Evolutionary conservation across 2,113 vertebrate genomes (phyloP).

Genomic region (Abramis brama): DNA sequence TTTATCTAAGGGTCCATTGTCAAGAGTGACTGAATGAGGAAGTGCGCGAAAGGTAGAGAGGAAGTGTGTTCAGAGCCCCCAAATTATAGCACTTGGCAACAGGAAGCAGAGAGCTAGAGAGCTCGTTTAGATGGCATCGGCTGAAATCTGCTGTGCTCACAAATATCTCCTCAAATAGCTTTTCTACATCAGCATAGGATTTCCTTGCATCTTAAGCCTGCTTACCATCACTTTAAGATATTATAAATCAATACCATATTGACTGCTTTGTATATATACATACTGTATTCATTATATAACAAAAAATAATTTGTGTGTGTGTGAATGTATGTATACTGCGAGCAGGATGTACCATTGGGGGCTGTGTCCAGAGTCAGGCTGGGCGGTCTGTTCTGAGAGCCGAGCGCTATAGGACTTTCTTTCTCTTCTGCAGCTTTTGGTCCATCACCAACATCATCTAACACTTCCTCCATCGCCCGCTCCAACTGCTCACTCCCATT

Average conservation of each 20-base stretch:
- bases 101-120: conserved; percentile 68
- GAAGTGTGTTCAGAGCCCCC: conserved; percentile 14
- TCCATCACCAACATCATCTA: conserved; percentile 77
- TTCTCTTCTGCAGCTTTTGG: conserved; percentile 65
- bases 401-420: not conserved
- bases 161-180: no score
- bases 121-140: conserved; percentile 3
- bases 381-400: conserved; percentile 11
- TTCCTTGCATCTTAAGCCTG: no score
- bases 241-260: no score
- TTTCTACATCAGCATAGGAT: no score
- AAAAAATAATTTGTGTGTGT: no score
- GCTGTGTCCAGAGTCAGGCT: conserved; percentile 46
- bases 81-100: conserved; percentile 60
- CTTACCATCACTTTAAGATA: no score
- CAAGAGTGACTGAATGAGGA: conserved; percentile 27
- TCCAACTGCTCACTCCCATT: conserved; percentile 90
- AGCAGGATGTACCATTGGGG: conserved; percentile 56
- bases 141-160: not conserved
- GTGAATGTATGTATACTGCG: not conserved
- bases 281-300: no score
- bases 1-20: not conserved
- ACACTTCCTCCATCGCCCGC: conserved; percentile 92
- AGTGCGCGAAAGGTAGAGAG: conserved; percentile 9
- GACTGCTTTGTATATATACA: no score